Base-by-base conservation (phyloP, 2,888 invertebrate species). In the Cactoblastis cactorum region DNA sequence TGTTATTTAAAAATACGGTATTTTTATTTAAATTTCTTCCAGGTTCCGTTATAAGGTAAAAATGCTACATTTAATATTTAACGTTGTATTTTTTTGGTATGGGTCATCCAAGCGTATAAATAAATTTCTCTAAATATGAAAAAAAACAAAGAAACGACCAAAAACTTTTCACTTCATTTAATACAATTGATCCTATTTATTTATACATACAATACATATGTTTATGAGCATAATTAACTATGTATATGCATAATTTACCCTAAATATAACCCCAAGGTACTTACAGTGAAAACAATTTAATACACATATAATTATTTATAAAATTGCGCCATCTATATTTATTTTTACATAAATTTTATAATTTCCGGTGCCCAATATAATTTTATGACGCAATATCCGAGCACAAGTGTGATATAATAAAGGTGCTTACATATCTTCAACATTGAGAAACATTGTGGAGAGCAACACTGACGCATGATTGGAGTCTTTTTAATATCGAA, bases 1-100 rank as follows among this genome's bases (percentile, higher is more conserved):
- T 89, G 89, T 89, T 89, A 87, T 86, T 68, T 73, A 88, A 87
- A 84, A 79, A 63, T 59, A 52, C 38, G 11, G 5, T 9, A 22
- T 15, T 47, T 57, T 65, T 58, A 50, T 49, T 61, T 65, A 45
- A n/a, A 45, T n/a, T n/a, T n/a, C n/a, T n/a, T n/a, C n/a, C n/a
- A n/a, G n/a, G n/a, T n/a, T n/a, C n/a, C n/a, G n/a, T n/a, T n/a
- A n/a, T n/a, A n/a, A n/a, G n/a, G n/a, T n/a, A n/a, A n/a, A n/a
- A n/a, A n/a, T n/a, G n/a, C n/a, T n/a, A n/a, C n/a, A n/a, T n/a
- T n/a, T n/a, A n/a, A n/a, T n/a, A n/a, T n/a, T n/a, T n/a, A n/a
- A n/a, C n/a, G n/a, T n/a, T n/a, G n/a, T n/a, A n/a, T n/a, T n/a
- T n/a, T n/a, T n/a, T n/a, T n/a, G n/a, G n/a, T n/a, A n/a, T n/a